Evolutionary conservation across 1,140 invertebrate species (phyloP).

Genomic region (Papilio helenus): DNA sequence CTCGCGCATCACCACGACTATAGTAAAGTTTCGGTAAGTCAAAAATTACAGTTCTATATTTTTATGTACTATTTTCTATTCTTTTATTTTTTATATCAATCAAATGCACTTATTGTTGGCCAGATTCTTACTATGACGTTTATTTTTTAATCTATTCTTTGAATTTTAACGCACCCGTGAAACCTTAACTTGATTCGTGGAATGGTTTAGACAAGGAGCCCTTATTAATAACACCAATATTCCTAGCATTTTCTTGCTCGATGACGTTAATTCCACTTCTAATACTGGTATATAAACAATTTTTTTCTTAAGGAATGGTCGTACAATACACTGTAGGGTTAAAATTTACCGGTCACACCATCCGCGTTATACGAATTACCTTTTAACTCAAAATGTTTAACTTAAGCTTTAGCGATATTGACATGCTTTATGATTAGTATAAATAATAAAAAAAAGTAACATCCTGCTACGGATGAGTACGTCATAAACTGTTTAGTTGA

Average conservation of each 20-base stretch:
- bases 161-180: neutral
- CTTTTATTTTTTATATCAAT: conserved; percentile 17
- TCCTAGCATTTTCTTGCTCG: too few relatives aligned
- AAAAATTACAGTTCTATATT: neutral
- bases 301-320: too few relatives aligned
- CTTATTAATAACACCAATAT: too few relatives aligned
- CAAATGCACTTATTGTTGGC: conserved; percentile 22
- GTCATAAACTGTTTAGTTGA: neutral
- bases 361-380: too few relatives aligned
- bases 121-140: neutral
- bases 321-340: too few relatives aligned
- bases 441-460: neutral
- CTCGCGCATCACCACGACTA: conserved; percentile 72
- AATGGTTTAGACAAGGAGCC: neutral
- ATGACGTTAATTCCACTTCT: too few relatives aligned
- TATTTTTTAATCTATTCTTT: neutral
- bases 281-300: too few relatives aligned
- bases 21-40: conserved; percentile 78
- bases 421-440: neutral
- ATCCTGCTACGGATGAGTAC: neutral
- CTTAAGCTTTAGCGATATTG: too few relatives aligned
- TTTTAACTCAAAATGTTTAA: too few relatives aligned
- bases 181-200: neutral
- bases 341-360: too few relatives aligned
- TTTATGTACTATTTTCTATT: neutral